Conservation (phyloP, 2,888 invertebrate genomes). For the Sinopyrophorus schimmeli region DNA sequence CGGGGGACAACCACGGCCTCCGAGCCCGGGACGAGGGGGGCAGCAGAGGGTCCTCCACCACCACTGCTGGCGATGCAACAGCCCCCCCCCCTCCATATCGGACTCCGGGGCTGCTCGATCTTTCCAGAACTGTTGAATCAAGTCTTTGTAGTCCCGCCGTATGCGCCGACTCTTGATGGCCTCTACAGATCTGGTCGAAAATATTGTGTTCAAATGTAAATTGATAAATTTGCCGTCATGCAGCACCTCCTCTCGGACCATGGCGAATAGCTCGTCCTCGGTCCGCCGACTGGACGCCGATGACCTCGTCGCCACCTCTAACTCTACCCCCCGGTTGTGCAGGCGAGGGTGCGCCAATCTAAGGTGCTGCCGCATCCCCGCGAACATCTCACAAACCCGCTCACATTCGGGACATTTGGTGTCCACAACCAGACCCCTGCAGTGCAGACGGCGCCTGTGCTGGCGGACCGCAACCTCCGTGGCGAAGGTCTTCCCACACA, state of each 20-base stretch:
- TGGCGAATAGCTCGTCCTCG: constrained; percentile 1
- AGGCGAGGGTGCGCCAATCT: constrained; percentile 17
- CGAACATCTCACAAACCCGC: neutral
- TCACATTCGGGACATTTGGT: neutral
- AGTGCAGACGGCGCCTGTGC: neutral
- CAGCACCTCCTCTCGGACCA: constrained; percentile 5
- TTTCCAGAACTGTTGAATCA: neutral
- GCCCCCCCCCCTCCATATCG: neutral
- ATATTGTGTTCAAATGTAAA: constrained; percentile 2
- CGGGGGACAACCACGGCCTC: no score
- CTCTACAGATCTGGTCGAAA: constrained; percentile 5
- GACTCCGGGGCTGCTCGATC: no score
- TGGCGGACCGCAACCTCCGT: neutral
- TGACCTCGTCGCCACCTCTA: neutral
- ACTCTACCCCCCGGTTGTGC: constrained; percentile 11
- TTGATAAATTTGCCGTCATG: constrained; percentile 9
- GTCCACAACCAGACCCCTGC: neutral
- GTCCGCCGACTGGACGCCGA: neutral
- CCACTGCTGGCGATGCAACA: no score
- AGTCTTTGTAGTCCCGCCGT: constrained; percentile 5
- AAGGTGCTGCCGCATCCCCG: constrained; percentile 19
- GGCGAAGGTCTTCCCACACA: neutral
- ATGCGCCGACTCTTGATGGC: constrained; percentile 7
- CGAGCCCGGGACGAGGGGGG: no score
- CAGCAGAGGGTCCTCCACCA: neutral